A percentile compares a stretch with the other conserved stretches of the same genome.
These are phyloP conservation scores for Alectura lathami DNA, from an alignment of 2,113 vertebrate species.

Conservation along the genomic window DNA sequence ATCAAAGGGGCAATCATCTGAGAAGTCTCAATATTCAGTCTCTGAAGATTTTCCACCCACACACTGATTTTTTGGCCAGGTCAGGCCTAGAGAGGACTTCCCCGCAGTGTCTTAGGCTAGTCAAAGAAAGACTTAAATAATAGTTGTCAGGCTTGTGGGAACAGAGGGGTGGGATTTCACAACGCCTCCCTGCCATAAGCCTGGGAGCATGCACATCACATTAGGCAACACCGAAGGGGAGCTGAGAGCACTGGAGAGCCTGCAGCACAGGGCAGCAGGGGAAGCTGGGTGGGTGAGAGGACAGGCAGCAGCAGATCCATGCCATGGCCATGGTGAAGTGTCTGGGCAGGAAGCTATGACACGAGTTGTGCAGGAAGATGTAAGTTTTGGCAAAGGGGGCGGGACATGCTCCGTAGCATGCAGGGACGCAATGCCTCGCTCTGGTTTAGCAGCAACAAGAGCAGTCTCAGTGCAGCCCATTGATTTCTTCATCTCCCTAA, in stretches of 20 bases:
- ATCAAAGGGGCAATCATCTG: neutral
- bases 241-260: neutral
- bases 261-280: neutral
- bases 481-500: neutral
- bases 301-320: neutral
- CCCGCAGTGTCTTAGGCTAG: neutral
- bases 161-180: neutral
- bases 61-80: neutral
- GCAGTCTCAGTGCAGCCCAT: neutral
- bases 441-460: neutral
- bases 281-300: accelerated
- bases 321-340: accelerated
- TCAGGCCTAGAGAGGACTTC: neutral
- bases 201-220: neutral
- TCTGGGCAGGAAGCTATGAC: neutral
- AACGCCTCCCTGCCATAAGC: neutral
- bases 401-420: neutral
- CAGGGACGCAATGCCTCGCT: neutral
- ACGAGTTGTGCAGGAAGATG: accelerated
- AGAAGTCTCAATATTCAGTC: neutral
- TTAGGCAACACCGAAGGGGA: neutral
- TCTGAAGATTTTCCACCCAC: constrained; percentile 4
- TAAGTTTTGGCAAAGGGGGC: neutral
- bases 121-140: neutral
- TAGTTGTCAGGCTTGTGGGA: constrained; percentile 11